These are phyloP conservation scores for Bergia puertoricense DNA, from an alignment of 92 coral and sea anemone species.

Conservation along the genomic window DNA sequence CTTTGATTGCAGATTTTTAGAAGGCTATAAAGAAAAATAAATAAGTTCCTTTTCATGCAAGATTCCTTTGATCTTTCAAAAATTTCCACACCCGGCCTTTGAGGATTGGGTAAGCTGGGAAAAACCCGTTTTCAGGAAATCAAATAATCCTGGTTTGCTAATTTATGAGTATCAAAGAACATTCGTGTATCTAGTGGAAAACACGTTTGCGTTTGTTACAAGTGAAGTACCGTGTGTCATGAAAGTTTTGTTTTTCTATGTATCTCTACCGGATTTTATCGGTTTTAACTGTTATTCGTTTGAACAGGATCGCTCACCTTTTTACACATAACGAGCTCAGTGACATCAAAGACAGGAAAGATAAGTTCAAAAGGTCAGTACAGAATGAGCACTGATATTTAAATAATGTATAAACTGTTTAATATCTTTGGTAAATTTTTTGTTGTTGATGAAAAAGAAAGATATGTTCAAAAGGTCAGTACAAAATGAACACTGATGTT, in stretches of 20 bases:
- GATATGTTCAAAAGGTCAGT: conserved; percentile 93
- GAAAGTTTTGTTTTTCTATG: not conserved
- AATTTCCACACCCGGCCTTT: too few species aligned
- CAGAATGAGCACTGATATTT: not conserved
- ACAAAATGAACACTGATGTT: not conserved
- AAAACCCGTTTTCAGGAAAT: too few species aligned
- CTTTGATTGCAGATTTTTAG: not conserved
- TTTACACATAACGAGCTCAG: conserved; percentile 86
- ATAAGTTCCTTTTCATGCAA: not conserved
- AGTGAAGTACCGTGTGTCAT: not conserved
- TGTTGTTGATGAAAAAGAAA: conserved; percentile 21
- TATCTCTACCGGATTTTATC: not conserved
- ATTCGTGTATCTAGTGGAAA: too few species aligned
- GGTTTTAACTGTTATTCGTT: not conserved
- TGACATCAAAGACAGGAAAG: conserved; percentile 91
- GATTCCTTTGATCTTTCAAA: not conserved
- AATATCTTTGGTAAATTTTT: too few species aligned
- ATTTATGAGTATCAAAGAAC: too few species aligned
- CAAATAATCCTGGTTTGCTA: too few species aligned
- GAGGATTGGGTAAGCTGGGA: too few species aligned
- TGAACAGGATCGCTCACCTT: conserved; percentile 83
- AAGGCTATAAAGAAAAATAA: not conserved
- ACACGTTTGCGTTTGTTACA: too few species aligned
- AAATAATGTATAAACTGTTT: too few species aligned
- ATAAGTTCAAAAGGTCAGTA: conserved; percentile 90